phyloP scores from a whole-genome alignment of 2,797 vertebrate genomes.

The Apodemus agrarius region DNA sequence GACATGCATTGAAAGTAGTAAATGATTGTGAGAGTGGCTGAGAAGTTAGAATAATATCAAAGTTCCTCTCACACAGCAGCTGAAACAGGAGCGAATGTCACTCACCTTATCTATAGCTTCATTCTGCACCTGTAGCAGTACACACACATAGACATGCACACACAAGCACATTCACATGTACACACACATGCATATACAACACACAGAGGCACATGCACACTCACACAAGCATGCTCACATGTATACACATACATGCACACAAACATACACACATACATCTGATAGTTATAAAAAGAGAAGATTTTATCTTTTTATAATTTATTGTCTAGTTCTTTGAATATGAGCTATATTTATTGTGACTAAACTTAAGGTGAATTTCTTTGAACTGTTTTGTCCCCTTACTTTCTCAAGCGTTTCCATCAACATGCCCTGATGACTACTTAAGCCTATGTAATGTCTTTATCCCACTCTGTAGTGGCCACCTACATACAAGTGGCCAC shows the following conservation, averaged over 20 bases:
- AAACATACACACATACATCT: neutral
- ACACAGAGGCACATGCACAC: too few relatives aligned
- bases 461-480: neutral
- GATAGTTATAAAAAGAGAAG: neutral
- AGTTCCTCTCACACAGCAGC: neutral
- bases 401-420: neutral
- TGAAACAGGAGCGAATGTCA: neutral
- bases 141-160: neutral
- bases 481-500: fast-evolving
- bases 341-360: neutral
- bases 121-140: neutral
- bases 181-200: neutral
- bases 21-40: neutral
- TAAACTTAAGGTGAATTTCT: neutral
- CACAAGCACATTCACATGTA: too few relatives aligned
- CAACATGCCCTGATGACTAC: neutral
- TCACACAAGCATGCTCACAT: neutral
- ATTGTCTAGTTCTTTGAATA: neutral
- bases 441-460: neutral
- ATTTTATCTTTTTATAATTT: neutral
- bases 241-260: too few relatives aligned
- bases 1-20: neutral
- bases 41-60: neutral
- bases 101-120: neutral
- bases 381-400: neutral